phyloP scores from a whole-genome alignment of 2,888 invertebrate genomes.

The Eutolmus rufibarbis region DNA sequence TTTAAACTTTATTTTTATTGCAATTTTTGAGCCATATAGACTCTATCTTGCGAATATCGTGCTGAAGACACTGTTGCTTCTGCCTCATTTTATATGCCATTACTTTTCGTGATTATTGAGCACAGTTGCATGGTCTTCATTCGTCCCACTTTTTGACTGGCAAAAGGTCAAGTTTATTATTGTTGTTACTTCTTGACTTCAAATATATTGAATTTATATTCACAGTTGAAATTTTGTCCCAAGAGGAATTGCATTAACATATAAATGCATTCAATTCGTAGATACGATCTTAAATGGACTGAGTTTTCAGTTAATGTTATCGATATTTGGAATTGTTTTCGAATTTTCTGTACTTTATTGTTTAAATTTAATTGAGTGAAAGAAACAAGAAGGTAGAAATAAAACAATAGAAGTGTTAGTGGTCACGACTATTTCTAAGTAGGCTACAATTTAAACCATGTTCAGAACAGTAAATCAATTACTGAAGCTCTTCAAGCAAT shows the following conservation, averaged over 20 bases:
- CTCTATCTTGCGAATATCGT: neutral
- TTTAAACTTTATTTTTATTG: neutral
- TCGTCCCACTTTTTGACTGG: neutral
- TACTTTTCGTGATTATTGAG: neutral
- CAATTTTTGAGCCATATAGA: neutral
- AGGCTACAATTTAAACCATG: neutral
- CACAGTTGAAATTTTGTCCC: neutral
- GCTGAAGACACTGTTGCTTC: neutral
- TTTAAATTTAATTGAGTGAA: neutral
- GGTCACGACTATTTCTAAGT: neutral
- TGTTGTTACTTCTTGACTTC: neutral
- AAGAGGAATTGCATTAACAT: neutral
- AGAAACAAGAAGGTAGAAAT: neutral
- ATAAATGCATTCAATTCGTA: neutral
- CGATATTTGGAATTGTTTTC: neutral
- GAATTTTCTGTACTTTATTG: neutral
- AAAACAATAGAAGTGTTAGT: neutral
- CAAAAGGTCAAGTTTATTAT: slow-evolving; percentile 8
- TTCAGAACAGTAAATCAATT: neutral
- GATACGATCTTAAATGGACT: neutral
- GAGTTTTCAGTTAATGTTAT: neutral
- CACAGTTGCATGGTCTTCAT: neutral
- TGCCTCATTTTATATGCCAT: neutral
- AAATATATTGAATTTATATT: neutral
- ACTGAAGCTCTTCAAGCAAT: neutral